Conservation (phyloP, 2,888 invertebrate species). For the Gibbula magus region DNA sequence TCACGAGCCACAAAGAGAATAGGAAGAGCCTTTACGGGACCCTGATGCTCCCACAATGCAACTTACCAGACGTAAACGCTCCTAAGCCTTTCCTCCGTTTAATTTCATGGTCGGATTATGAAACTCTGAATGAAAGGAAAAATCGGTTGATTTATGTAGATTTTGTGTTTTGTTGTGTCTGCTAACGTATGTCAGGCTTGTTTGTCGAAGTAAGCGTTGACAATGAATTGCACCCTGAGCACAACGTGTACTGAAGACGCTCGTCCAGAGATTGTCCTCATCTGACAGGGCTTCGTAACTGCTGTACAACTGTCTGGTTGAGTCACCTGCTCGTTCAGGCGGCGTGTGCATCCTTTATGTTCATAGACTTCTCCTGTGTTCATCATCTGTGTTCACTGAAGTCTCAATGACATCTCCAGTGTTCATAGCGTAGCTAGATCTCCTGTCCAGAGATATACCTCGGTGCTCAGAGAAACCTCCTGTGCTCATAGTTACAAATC, state of each 20-base stretch:
- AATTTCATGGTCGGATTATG: conserved; percentile 8
- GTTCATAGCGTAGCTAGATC: too few species aligned
- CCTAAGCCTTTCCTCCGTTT: not conserved
- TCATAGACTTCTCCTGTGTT: too few species aligned
- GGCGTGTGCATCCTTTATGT: too few species aligned
- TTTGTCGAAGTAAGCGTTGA: not conserved
- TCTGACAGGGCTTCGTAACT: not conserved
- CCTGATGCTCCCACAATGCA: not conserved
- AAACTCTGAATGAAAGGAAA: not conserved
- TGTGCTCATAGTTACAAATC: too few species aligned
- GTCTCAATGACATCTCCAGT: too few species aligned
- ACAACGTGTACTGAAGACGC: not conserved
- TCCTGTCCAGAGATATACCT: too few species aligned
- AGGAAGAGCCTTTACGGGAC: not conserved
- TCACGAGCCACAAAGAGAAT: not conserved
- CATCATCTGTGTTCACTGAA: too few species aligned
- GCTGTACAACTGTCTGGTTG: too few species aligned
- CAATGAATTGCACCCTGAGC: not conserved
- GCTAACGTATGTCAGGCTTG: not conserved
- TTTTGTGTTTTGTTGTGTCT: not conserved
- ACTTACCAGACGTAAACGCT: not conserved
- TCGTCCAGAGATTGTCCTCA: not conserved
- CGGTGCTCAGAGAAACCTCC: too few species aligned
- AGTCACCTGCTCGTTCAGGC: too few species aligned
- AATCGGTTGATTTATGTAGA: not conserved